Base-by-base conservation (phyloP, 2,113 vertebrate species). In the Chitala chitala region DNA sequence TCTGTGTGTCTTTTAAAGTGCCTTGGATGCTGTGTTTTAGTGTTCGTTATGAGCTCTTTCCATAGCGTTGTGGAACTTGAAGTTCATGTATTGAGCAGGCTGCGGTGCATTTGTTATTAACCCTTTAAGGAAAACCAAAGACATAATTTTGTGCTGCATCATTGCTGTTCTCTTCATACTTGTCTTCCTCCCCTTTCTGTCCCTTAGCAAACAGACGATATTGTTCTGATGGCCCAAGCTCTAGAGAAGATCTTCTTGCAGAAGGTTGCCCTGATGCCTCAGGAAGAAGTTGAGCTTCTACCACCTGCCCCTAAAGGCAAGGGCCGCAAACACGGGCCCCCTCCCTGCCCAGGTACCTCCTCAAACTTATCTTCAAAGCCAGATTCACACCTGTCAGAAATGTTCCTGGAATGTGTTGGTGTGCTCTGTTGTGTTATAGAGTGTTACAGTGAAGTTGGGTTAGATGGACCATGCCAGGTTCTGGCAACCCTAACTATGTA, bases 171-270 rank as follows among this genome's bases (percentile, higher is more conserved):
- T 42, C 44, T 2, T 51, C 13, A 15, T 26, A 13, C 46, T 10
- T 17, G 1, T 59, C 4, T 31, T 63, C 36, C 17, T 51, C 40
- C 10, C 17, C 59, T 68, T 72, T 63, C 73, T 75, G 74, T 72
- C 82, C 59, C 82, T 74, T 80, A 99, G 97, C 96, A 95, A 54
- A 97, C 95, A 76, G 96, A 99, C 72, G 97, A 99, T 84, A 99
- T 99, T 0, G 97, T 99, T 78, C 90, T 99, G 74, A 99, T 99
- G 96, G 96, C 97, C 1, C 95, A 98, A 75, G 92, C 95, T 13
- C 82, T 99, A 87, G 97, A 99, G 86, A 99, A 98, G 89, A 91
- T 98, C 50, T 98, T 95, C 83, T 84, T 98, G 78, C 94, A 96
- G 81, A 99, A 98, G 79, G 95, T 99, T 68, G 90, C 95, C 29